Conservation (phyloP, 30 jellyfish, hydroid and myxozoan genomes). For the Pelagia noctiluca region DNA sequence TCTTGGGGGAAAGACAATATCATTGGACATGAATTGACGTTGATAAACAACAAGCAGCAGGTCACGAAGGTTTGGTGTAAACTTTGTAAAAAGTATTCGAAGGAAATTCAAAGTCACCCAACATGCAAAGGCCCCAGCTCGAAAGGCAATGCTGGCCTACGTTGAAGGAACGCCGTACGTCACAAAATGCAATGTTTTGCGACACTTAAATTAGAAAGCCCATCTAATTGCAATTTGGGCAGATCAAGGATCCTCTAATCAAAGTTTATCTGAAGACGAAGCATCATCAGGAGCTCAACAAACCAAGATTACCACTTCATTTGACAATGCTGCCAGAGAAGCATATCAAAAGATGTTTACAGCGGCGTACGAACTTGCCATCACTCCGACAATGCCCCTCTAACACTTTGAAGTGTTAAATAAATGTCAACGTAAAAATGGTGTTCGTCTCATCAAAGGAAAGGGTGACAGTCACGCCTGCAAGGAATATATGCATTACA, state of each 20-base stretch:
- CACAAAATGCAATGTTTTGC: constrained; percentile 22
- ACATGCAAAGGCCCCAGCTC: constrained; percentile 44
- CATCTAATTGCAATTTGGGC: constrained; percentile 24
- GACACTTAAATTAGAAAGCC: constrained; percentile 5
- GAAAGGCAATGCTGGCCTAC: too few relatives aligned
- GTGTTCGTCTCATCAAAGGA: too few relatives aligned
- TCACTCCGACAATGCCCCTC: too few relatives aligned
- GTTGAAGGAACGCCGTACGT: constrained; percentile 23
- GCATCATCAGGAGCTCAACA: constrained; percentile 20
- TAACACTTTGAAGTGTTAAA: constrained; percentile 35
- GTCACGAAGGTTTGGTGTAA: too few relatives aligned
- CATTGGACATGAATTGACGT: too few relatives aligned
- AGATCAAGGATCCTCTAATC: constrained; percentile 16
- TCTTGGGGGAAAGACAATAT: too few relatives aligned
- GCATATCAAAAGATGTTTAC: constrained; percentile 12
- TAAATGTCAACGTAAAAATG: too few relatives aligned
- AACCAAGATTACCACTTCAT: neutral
- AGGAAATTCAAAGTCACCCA: neutral
- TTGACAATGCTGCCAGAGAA: constrained; percentile 32
- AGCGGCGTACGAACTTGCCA: constrained; percentile 50
- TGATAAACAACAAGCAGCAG: too few relatives aligned
- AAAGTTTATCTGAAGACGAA: constrained; percentile 19
- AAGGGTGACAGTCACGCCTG: too few relatives aligned
- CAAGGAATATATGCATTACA: too few relatives aligned
- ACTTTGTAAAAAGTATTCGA: too few relatives aligned